These are phyloP conservation scores for Drosophila barbarae DNA, from an alignment of 2,888 invertebrate genomes.

Conservation along the genomic window DNA sequence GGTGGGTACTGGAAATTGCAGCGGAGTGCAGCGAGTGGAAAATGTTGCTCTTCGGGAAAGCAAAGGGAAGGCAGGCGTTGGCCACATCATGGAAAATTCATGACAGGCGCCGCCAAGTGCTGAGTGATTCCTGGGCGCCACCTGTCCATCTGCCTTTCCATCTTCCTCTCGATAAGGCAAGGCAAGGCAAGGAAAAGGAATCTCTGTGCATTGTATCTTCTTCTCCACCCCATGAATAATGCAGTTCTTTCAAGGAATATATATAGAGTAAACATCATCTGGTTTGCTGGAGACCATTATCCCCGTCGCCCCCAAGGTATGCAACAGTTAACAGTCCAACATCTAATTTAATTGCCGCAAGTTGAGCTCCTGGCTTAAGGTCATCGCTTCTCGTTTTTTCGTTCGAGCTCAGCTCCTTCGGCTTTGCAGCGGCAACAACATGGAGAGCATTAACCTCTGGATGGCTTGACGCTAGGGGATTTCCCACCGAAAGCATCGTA, in stretches of 20 bases:
- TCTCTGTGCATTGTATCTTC: neutral
- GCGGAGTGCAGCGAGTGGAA: neutral
- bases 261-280: neutral
- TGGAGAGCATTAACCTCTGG: slow-evolving; percentile 39
- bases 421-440: slow-evolving; percentile 14
- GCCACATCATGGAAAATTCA: slow-evolving; percentile 45
- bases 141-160: slow-evolving; percentile 24
- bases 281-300: neutral
- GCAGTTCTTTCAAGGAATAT: neutral
- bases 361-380: slow-evolving; percentile 32
- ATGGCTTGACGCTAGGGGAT: neutral
- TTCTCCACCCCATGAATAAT: neutral
- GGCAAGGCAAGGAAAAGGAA: neutral
- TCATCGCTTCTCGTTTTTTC: slow-evolving; percentile 4
- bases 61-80: neutral
- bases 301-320: slow-evolving; percentile 10
- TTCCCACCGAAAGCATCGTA: slow-evolving; percentile 45
- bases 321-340: slow-evolving; percentile 52
- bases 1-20: neutral
- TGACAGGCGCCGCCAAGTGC: neutral
- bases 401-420: slow-evolving; percentile 5
- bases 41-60: neutral
- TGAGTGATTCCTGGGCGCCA: slow-evolving; percentile 37
- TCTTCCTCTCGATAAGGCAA: too few species aligned
- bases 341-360: slow-evolving; percentile 53